Conservation (phyloP, 2,113 vertebrate genomes). For the Aramus guarauna region DNA sequence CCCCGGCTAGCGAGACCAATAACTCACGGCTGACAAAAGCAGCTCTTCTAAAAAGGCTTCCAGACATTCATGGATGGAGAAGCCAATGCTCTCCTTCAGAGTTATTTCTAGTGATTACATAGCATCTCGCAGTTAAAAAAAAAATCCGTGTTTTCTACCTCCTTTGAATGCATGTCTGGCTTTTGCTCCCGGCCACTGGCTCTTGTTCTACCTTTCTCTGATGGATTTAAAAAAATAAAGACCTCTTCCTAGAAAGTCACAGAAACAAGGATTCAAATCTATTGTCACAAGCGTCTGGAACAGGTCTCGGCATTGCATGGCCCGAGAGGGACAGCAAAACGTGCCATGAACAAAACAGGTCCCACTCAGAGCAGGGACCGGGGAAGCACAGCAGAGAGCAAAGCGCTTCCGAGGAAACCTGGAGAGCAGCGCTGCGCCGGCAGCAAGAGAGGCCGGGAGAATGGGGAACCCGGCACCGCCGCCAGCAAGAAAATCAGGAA, state of each 20-base stretch:
- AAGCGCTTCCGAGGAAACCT: background rate
- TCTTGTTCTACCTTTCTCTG: background rate
- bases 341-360: background rate
- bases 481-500: background rate
- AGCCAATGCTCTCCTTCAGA: background rate
- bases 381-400: background rate
- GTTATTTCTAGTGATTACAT: background rate
- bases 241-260: background rate
- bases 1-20: background rate
- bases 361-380: background rate
- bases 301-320: accelerated
- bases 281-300: background rate
- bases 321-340: accelerated
- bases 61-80: background rate
- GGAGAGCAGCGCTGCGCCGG: accelerated
- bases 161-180: background rate
- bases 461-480: background rate
- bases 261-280: background rate
- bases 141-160: background rate
- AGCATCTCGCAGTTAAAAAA: background rate
- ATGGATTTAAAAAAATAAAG: background rate
- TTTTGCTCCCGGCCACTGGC: background rate
- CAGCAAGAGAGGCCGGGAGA: background rate
- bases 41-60: conserved; percentile 20
- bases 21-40: background rate